A percentile compares a stretch with the other conserved stretches of the same genome.
Conservation (phyloP, 2,113 vertebrate genomes). For the Bos javanicus region DNA sequence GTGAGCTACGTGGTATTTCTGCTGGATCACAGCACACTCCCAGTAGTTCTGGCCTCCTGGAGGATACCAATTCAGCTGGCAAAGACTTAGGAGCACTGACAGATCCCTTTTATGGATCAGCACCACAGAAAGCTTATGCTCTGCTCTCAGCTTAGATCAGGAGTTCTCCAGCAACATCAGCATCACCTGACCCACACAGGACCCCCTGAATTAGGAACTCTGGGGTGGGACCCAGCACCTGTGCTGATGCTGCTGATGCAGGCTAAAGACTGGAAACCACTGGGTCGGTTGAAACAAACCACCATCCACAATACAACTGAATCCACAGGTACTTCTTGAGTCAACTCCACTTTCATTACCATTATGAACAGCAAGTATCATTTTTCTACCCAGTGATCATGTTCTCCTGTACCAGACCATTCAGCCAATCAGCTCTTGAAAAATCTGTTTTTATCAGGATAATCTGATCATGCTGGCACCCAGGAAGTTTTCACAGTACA, state of each 20-base stretch:
- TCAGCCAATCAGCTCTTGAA: neutral
- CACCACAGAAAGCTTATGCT: neutral
- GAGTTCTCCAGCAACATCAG: neutral
- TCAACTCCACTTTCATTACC: neutral
- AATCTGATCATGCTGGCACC: neutral
- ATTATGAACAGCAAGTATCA: neutral
- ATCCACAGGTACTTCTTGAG: neutral
- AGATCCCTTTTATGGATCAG: neutral
- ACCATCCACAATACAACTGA: neutral
- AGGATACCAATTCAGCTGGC: neutral
- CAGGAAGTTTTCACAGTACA: neutral
- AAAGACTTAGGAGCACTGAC: neutral
- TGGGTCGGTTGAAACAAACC: neutral
- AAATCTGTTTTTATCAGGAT: neutral
- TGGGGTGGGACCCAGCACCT: neutral
- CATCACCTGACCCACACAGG: neutral
- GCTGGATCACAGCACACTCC: neutral
- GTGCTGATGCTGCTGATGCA: neutral
- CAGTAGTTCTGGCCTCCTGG: neutral
- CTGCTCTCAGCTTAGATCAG: neutral
- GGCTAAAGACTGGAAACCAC: neutral
- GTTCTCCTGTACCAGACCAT: neutral
- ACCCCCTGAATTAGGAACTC: neutral
- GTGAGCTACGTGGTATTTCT: neutral
- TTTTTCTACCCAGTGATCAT: neutral